Percentiles rank a stretch among this genome's conserved stretches.
phyloP scores from a whole-genome alignment of 92 coral and sea anemone species.

The Blastomussa wellsi region DNA sequence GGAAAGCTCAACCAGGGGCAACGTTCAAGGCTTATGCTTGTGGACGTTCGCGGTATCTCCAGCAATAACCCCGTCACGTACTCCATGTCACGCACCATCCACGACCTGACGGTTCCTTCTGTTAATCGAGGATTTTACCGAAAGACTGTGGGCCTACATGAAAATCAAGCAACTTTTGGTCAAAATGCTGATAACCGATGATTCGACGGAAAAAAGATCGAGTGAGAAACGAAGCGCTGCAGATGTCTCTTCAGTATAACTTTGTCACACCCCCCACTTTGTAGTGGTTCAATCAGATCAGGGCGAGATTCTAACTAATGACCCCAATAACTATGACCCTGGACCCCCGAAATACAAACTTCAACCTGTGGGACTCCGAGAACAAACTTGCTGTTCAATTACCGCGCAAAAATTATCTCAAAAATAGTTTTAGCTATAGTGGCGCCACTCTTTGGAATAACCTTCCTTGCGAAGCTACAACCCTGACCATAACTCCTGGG shows the following conservation, averaged over 20 bases:
- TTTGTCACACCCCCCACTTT: slow-evolving; percentile 59
- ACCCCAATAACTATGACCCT: too few relatives aligned
- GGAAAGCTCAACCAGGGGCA: slow-evolving; percentile 46
- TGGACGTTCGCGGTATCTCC: slow-evolving; percentile 26
- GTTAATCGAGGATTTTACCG: slow-evolving; percentile 41
- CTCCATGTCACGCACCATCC: slow-evolving; percentile 31
- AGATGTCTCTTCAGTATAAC: slow-evolving; percentile 50
- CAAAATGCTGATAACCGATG: slow-evolving; percentile 36
- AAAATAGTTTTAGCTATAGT: too few relatives aligned
- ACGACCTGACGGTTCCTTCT: slow-evolving; percentile 32
- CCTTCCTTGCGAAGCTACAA: too few relatives aligned
- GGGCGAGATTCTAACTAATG: too few relatives aligned
- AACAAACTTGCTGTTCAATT: too few relatives aligned
- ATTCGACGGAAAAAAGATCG: slow-evolving; percentile 14
- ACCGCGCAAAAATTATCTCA: too few relatives aligned
- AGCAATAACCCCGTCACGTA: slow-evolving; percentile 28
- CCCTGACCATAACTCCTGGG: too few relatives aligned
- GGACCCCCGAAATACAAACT: too few relatives aligned
- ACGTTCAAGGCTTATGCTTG: slow-evolving; percentile 24
- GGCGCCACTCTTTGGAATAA: too few relatives aligned
- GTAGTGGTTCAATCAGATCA: slow-evolving; percentile 34
- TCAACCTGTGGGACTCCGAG: too few relatives aligned
- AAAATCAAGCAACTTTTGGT: slow-evolving; percentile 45
- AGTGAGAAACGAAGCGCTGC: slow-evolving; percentile 42
- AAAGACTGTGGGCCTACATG: slow-evolving; percentile 64